Base-by-base conservation (phyloP, 2,113 vertebrate species). In the Dipodomys spectabilis region DNA sequence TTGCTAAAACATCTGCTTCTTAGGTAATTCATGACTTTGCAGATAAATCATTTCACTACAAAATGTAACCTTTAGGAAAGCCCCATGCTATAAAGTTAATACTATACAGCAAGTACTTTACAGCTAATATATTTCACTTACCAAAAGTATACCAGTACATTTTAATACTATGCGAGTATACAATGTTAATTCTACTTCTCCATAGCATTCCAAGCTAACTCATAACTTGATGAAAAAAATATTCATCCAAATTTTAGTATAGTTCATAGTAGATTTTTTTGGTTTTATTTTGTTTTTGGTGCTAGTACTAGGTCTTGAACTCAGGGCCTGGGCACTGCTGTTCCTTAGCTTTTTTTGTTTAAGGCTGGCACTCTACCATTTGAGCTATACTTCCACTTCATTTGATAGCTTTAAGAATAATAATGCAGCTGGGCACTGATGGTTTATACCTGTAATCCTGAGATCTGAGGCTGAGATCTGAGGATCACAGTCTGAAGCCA, bases 41-140 rank as follows among this genome's bases (percentile, higher is more conserved):
- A 85, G 23, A 88, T 83, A 83, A 73, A 67, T 32, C 3, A 27
- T 88, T 39, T 39, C 57, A 73, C 22, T 67, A 67, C 20, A 84
- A 93, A 93, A 74, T 49, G 65, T 64, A 82, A 65, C 57, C 35
- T 92, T 64, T 73, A 20, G 6, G 6, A 86, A 68, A 92, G 82
- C 60, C 20, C 15, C 45, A 82, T 53, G 22, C 20, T 39, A 90
- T 30, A 90, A 90, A 15, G 20, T 53, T 68, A 96, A 44, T n/a
- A 92, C 1, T n/a, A 72, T 16, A 57, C 0, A 87, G 35, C 5
- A 86, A 73, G 22, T 45, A 80, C 4, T 94, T 93, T 74, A 60
- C 62, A 53, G 67, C 13, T 84, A 9, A 77, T 80, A 81, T 82
- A 92, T n/a, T 92, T 73, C 72, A 81, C 27, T 82, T 78, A 90